A percentile compares a stretch with the other conserved stretches of the same genome.
Evolutionary conservation across 2,888 invertebrate species (phyloP).

Genomic region (Folsomia candida): DNA sequence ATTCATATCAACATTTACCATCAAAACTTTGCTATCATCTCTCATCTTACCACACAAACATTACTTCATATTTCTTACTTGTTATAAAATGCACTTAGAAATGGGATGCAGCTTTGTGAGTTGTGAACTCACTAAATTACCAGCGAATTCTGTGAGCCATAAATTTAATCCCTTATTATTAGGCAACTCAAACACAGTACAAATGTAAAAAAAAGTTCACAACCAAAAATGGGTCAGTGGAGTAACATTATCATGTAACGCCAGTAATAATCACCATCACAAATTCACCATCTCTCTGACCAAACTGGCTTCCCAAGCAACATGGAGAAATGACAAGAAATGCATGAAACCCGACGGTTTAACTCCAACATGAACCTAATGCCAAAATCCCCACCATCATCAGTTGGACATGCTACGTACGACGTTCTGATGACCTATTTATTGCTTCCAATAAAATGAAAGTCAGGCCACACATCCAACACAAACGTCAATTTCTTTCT

Average conservation of each 20-base stretch:
- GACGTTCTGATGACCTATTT: not conserved
- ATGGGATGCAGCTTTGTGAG: no score
- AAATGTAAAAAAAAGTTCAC: no score
- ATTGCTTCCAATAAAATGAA: not conserved
- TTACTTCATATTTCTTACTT: no score
- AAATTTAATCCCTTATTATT: not conserved
- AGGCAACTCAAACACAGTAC: not conserved
- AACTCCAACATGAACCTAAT: not conserved
- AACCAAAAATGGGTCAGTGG: not conserved
- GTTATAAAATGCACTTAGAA: no score
- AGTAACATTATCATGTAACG: no score
- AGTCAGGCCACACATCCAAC: no score
- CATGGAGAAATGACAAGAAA: not conserved
- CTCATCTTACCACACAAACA: no score
- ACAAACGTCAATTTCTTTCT: no score
- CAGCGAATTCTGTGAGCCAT: not conserved
- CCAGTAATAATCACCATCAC: not conserved
- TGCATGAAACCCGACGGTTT: no score
- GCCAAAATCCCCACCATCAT: not conserved
- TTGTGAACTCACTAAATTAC: not conserved
- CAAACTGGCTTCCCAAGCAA: not conserved
- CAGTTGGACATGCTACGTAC: not conserved
- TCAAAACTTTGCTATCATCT: no score
- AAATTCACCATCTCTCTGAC: not conserved
- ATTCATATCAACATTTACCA: no score